These are phyloP conservation scores for Noturus placidus DNA, from an alignment of 2,113 vertebrate genomes.

Conservation along the genomic window DNA sequence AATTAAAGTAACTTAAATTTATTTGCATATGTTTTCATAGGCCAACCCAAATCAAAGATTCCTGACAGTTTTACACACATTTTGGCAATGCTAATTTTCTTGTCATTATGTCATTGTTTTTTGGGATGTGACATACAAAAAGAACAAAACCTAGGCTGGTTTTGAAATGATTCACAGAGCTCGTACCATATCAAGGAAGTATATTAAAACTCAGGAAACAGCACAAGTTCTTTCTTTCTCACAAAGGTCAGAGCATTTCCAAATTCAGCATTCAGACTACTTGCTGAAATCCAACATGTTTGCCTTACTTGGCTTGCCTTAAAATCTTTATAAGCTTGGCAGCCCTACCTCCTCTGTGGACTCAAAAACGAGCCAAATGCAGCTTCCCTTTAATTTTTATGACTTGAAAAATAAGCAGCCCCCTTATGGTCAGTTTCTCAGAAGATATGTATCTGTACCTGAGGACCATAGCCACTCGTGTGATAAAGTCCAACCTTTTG, in stretches of 20 bases:
- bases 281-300: slow-evolving; percentile 19
- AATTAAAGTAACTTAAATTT: background rate
- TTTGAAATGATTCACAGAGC: slow-evolving; percentile 2
- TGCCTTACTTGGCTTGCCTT: slow-evolving; percentile 25
- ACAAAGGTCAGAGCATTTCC: slow-evolving; percentile 39
- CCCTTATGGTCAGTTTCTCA: background rate
- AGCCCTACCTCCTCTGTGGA: background rate
- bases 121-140: background rate
- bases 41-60: background rate
- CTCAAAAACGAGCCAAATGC: background rate
- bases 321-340: slow-evolving; percentile 35
- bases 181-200: background rate
- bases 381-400: slow-evolving; percentile 17
- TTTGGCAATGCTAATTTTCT: background rate
- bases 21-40: background rate
- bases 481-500: slow-evolving; percentile 1
- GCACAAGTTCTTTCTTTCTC: slow-evolving; percentile 11
- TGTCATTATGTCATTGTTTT: background rate
- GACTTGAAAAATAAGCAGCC: slow-evolving; percentile 21
- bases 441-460: slow-evolving; percentile 14
- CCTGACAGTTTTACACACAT: background rate
- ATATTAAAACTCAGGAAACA: slow-evolving; percentile 23
- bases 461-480: background rate
- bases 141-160: background rate
- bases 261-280: slow-evolving; percentile 13